phyloP scores from a whole-genome alignment of 2,113 vertebrate genomes.

The Misgurnus anguillicaudatus region DNA sequence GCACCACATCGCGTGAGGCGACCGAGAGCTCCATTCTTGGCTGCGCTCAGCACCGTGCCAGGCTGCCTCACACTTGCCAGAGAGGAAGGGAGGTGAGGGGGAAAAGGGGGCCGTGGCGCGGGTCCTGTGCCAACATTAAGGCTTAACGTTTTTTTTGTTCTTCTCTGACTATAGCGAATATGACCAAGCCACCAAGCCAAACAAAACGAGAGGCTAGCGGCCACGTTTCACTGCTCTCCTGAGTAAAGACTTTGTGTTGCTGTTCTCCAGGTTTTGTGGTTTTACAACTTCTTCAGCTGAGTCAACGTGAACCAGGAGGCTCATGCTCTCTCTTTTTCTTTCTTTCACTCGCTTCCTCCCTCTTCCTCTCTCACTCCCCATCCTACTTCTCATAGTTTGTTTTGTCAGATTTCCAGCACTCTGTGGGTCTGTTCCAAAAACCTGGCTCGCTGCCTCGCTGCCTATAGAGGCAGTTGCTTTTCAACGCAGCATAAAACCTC shows the following conservation, averaged over 20 bases:
- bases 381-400: conserved; percentile 40
- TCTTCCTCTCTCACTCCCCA: conserved; percentile 20
- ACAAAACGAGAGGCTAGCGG: not conserved
- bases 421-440: not conserved
- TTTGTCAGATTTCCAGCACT: conserved; percentile 44
- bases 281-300: conserved; percentile 24
- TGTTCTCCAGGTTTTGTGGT: conserved; percentile 19
- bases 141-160: conserved; percentile 34
- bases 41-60: conserved; percentile 66
- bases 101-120: conserved; percentile 45
- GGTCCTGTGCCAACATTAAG: conserved; percentile 54
- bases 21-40: conserved; percentile 77
- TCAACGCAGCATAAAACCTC: no score
- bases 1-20: conserved; percentile 80
- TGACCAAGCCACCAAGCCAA: conserved; percentile 18
- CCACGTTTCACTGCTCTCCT: conserved; percentile 16
- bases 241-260: conserved; percentile 8
- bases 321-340: conserved; percentile 9
- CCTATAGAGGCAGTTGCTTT: no score
- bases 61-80: conserved; percentile 66
- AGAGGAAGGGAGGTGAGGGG: conserved; percentile 50
- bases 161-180: conserved; percentile 56
- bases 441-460: no score
- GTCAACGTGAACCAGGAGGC: conserved; percentile 29
- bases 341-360: conserved; percentile 25